Evolutionary conservation across 2,797 vertebrate genomes (phyloP).

Genomic region (Anguilla megastoma): DNA sequence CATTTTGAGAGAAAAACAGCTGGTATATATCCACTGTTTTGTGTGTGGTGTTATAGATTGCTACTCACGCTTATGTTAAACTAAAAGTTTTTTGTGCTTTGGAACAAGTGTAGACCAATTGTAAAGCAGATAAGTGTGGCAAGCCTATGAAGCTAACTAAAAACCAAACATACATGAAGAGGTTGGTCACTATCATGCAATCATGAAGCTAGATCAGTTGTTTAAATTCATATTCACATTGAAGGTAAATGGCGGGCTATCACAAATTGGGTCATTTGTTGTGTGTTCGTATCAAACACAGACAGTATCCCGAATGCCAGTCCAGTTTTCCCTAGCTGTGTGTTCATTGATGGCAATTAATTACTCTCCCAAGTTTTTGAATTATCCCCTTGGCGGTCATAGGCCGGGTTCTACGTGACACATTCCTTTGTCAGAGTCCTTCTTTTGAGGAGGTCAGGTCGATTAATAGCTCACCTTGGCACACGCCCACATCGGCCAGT

Average conservation of each 20-base stretch:
- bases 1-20: no score
- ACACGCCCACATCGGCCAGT: not conserved
- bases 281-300: not conserved
- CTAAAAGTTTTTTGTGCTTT: not conserved
- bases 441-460: not conserved
- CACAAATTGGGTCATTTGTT: not conserved
- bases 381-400: not conserved
- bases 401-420: not conserved
- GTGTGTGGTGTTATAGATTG: not conserved
- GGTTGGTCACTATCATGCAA: not conserved
- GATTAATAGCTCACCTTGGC: not conserved
- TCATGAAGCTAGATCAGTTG: not conserved
- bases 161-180: not conserved
- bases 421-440: not conserved
- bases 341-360: not conserved
- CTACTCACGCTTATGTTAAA: not conserved
- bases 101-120: not conserved
- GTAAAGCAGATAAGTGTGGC: not conserved
- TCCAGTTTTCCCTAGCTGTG: not conserved
- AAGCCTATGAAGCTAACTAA: not conserved
- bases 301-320: not conserved
- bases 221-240: not conserved
- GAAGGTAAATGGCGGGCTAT: not conserved
- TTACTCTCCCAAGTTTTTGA: not conserved
- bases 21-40: not conserved